Conservation (phyloP, 2,113 vertebrate species). For the Sphyrna mokarran region DNA sequence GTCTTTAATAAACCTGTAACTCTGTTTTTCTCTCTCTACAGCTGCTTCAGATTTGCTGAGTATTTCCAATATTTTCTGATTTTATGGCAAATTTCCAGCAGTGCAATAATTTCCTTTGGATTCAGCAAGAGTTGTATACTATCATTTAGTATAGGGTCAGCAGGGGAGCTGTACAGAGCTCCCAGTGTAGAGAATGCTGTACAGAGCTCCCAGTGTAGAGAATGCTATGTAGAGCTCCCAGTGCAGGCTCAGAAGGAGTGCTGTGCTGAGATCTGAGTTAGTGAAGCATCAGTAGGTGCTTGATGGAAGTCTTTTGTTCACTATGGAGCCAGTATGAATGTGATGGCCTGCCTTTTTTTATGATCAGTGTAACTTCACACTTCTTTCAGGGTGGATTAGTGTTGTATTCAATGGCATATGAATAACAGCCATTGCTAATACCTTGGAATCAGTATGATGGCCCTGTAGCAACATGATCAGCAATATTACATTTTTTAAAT, state of each 20-base stretch:
- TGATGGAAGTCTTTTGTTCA: not conserved
- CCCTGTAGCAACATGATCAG: not conserved
- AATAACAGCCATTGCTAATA: too few species aligned
- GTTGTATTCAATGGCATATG: too few species aligned
- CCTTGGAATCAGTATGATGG: not conserved
- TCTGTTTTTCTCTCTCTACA: too few species aligned
- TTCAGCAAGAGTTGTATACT: not conserved
- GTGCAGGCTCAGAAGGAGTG: not conserved
- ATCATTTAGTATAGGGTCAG: not conserved
- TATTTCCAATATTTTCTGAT: too few species aligned
- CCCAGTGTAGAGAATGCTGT: not conserved
- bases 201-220: too few species aligned
- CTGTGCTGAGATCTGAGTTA: too few species aligned
- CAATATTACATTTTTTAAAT: not conserved
- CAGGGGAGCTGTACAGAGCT: not conserved
- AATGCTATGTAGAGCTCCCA: not conserved
- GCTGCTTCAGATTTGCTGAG: too few species aligned
- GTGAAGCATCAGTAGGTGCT: too few species aligned
- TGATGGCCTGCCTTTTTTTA: not conserved
- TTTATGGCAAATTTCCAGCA: too few species aligned
- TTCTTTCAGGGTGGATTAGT: not conserved
- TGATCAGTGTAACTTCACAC: not conserved
- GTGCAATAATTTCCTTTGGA: too few species aligned
- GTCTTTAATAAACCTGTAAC: too few species aligned
- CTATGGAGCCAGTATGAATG: not conserved